phyloP scores from a whole-genome alignment of 2,888 invertebrate species.

The Andrena minutula region DNA sequence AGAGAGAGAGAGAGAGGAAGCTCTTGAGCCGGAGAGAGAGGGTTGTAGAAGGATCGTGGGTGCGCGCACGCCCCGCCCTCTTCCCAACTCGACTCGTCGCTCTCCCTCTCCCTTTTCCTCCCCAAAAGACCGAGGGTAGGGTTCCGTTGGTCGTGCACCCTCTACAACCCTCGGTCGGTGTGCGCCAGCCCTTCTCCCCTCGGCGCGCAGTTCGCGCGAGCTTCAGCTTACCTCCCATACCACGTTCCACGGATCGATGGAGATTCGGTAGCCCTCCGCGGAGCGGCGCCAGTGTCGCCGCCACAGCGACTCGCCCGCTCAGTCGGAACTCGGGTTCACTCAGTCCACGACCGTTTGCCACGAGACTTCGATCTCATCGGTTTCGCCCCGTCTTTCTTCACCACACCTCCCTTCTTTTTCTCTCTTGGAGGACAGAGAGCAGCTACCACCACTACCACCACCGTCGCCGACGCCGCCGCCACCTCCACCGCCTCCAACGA shows the following conservation, averaged over 20 bases:
- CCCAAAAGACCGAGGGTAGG: slow-evolving; percentile 32
- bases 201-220: slow-evolving; percentile 40
- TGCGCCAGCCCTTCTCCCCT: slow-evolving; percentile 45
- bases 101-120: slow-evolving; percentile 45
- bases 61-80: slow-evolving; percentile 76
- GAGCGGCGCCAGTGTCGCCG: slow-evolving; percentile 80
- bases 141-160: slow-evolving; percentile 57
- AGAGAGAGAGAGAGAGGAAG: slow-evolving; percentile 24
- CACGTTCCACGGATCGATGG: slow-evolving; percentile 69
- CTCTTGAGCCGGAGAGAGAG: slow-evolving; percentile 28
- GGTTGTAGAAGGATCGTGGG: slow-evolving; percentile 45
- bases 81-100: slow-evolving; percentile 60
- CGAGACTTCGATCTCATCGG: slow-evolving; percentile 81
- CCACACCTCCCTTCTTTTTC: slow-evolving; percentile 50
- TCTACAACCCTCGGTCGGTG: slow-evolving; percentile 41
- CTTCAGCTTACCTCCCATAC: slow-evolving; percentile 64
- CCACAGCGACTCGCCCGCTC: slow-evolving; percentile 77
- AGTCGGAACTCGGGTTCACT: slow-evolving; percentile 84
- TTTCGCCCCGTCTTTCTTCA: slow-evolving; percentile 43
- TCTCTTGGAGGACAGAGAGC: slow-evolving; percentile 40
- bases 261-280: slow-evolving; percentile 70
- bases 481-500: slow-evolving; percentile 55
- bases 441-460: slow-evolving; percentile 20
- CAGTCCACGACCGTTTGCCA: slow-evolving; percentile 84
- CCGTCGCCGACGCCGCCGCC: slow-evolving; percentile 26